These are phyloP conservation scores for Malurus elegans DNA, from an alignment of 2,113 vertebrate species.

Conservation along the genomic window DNA sequence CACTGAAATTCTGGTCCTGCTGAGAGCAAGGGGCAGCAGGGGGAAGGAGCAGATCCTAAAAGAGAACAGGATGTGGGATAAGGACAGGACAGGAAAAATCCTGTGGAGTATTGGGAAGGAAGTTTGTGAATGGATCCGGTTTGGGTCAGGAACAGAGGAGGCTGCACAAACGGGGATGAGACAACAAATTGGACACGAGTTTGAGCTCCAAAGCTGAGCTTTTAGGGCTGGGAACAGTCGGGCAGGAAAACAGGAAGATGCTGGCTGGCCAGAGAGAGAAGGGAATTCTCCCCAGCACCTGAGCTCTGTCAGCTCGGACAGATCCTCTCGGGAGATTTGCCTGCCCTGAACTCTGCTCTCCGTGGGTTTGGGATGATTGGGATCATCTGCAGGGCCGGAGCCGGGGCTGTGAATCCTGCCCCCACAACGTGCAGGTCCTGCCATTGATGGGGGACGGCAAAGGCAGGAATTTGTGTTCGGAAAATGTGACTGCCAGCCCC, in stretches of 20 bases:
- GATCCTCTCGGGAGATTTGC: background rate
- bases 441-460: too few relatives aligned
- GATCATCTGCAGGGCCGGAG: background rate
- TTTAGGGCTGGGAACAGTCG: background rate
- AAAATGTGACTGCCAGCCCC: constrained; percentile 61
- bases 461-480: constrained; percentile 10
- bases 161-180: background rate
- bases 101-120: background rate
- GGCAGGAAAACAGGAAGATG: constrained; percentile 26
- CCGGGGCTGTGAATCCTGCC: too few relatives aligned
- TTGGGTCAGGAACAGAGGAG: constrained; percentile 39
- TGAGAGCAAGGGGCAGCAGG: background rate
- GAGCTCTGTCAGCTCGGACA: constrained; percentile 45
- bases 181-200: constrained; percentile 19
- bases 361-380: background rate
- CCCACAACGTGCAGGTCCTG: too few relatives aligned
- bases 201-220: background rate
- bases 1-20: background rate
- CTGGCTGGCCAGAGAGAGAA: background rate
- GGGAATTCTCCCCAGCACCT: constrained; percentile 34
- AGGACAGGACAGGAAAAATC: background rate
- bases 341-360: background rate
- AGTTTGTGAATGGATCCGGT: constrained; percentile 8
- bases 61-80: background rate
- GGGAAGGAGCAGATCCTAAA: background rate